phyloP scores from a whole-genome alignment of 1,140 invertebrate genomes.

The Saccostrea echinata region DNA sequence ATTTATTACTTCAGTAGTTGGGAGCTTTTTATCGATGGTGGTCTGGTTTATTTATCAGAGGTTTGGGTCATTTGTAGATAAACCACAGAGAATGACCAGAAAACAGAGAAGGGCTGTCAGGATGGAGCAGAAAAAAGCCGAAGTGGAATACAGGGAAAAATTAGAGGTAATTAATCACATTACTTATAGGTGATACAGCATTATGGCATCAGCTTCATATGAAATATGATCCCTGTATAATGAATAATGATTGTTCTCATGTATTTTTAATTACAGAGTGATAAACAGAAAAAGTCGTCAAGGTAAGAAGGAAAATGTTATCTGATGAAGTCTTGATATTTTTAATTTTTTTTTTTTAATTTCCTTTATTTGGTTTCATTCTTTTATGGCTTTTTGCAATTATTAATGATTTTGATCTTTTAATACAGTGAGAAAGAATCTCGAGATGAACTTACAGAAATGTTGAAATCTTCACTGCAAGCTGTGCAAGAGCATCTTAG shows the following conservation, averaged over 20 bases:
- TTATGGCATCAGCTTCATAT: too few species aligned
- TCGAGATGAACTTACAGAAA: conserved; percentile 16
- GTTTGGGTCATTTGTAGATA: neutral
- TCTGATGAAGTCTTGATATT: neutral
- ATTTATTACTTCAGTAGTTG: too few species aligned
- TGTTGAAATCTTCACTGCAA: conserved; percentile 3
- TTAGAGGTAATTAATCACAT: neutral
- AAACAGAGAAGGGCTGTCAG: neutral
- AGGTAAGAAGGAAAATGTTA: neutral
- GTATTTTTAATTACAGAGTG: neutral
- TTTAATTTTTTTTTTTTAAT: neutral
- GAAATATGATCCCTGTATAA: neutral
- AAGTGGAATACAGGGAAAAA: conserved; percentile 5
- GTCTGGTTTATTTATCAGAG: too few species aligned
- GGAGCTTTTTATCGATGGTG: too few species aligned
- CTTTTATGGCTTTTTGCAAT: too few species aligned
- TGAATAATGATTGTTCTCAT: neutral
- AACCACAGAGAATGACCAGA: neutral
- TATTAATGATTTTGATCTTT: neutral
- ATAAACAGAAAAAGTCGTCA: neutral
- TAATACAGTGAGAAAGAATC: neutral
- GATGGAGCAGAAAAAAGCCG: conserved; percentile 25
- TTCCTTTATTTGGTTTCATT: neutral
- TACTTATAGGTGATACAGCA: neutral
- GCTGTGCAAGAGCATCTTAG: conserved; percentile 14